Evolutionary conservation across 64 coral and sea anemone genomes (phyloP), one percentile per base, ranked within the genome.

Genomic region (Exaiptasia diaphana): DNA sequence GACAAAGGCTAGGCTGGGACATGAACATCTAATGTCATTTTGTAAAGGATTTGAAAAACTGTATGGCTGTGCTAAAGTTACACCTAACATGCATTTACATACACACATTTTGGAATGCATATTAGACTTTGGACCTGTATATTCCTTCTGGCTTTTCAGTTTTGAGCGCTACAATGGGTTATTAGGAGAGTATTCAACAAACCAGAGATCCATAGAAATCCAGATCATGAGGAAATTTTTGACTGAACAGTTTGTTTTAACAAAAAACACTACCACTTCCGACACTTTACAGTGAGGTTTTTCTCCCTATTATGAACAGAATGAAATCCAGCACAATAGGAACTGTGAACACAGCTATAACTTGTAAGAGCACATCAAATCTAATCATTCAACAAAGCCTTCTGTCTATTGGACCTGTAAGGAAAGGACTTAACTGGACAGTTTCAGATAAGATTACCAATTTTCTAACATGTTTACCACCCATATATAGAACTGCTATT

Each of bases 51-150:
- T 91, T 77, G 59, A 91, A 71, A 31, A 55, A 34, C 41, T 91
- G 20, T 91, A 91, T 84, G 88, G 88, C 8, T 67, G 57, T 22
- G 38, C 76, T 3, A 68, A 38, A 7, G 88, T 91, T 14, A 91
- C 80, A 54, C 88, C 88, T 27, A 91, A 91, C 33, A 91, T 91
- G 88, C 88, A 91, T 45, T 72, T 91, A 7, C 88, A 91, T 34
- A 77, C 44, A 24, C 88, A 91, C 67, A 58, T 84, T 23, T 37
- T 39, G 28, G 87, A 90, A 9, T 90, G 67, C 27, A 75, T 82
- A 20, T 13, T 61, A 22, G 87, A 90, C 48, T 90, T 63, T 82
- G 78, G 87, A 15, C 77, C 87, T 4, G 27, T 82, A 20, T 75
- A 53, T 54, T 55, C 36, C 11, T 90, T 90, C 56, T 82, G 87